Conservation (phyloP, 1,140 invertebrate species). For the Lanistes nyassanus region DNA sequence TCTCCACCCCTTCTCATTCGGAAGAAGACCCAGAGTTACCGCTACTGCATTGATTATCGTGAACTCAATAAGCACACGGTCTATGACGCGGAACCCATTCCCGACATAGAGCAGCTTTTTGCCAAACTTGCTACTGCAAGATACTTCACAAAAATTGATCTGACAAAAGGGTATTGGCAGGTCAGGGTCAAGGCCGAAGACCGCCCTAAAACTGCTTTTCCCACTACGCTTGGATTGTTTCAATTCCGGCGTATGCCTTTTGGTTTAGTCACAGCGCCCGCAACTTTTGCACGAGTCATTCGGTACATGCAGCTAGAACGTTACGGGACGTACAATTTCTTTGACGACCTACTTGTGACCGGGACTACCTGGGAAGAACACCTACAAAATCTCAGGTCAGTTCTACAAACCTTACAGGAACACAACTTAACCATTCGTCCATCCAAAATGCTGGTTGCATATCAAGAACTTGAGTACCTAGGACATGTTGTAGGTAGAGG, state of each 20-base stretch:
- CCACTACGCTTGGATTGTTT: constrained; percentile 25
- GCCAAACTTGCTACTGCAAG: constrained; percentile 8
- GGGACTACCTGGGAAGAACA: neutral
- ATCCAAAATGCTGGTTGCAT: constrained; percentile 1
- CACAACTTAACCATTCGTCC: constrained; percentile 1
- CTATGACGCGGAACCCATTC: constrained; percentile 48
- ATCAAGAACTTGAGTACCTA: neutral
- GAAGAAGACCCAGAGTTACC: constrained; percentile 65
- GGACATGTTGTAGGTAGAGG: constrained; percentile 1
- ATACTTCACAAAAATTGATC: constrained; percentile 24
- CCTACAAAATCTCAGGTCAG: neutral
- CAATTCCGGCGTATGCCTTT: constrained; percentile 40
- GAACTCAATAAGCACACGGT: constrained; percentile 36
- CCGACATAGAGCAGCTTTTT: constrained; percentile 44
- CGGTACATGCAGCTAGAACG: constrained; percentile 16
- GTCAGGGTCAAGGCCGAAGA: constrained; percentile 16
- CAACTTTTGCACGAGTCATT: constrained; percentile 37
- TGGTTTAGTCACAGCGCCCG: constrained; percentile 36
- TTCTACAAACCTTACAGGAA: no score
- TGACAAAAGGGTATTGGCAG: constrained; percentile 40
- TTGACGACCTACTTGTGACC: constrained; percentile 16
- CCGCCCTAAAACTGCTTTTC: constrained; percentile 30
- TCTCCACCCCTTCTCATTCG: constrained; percentile 69
- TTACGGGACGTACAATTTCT: no score
- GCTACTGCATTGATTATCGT: constrained; percentile 70